Base-by-base conservation (phyloP, 2,888 invertebrate genomes). In the Tinea pellionella region DNA sequence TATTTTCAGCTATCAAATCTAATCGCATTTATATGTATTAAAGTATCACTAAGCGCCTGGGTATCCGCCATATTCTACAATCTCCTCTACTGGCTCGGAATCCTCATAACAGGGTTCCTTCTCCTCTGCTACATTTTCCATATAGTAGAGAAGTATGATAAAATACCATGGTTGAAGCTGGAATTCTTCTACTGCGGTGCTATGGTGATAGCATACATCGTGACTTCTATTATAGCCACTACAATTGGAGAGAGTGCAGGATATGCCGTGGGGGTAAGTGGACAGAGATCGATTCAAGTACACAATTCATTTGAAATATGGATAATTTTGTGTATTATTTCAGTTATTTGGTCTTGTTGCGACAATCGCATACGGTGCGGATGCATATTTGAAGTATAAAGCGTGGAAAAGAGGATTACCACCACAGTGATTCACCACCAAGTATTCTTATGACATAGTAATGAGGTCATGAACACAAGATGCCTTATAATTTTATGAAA, bases 331-430 rank as follows among this genome's bases (percentile, higher is more conserved):
- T 47, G 6, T n/a, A 15, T 15, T 47, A 47, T 62, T 90, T 32
- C 86, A 96, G 96, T 94, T 96, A 77, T 96, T 96, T 72, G 96
- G 96, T n/a, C 92, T 94, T 66, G 90, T 91, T 66, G 93, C 93
- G 0, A 94, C 95, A 90, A 81, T 92, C 59, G 90, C 90, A 0
- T 97, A 96, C 74, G 94, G 91, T 0, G 89, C 91, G 65, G 96
- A 97, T 70, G 92, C 93, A 1, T 96, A 90, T 79, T 74, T 95
- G 47, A 96, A 96, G 72, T 96, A 91, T 75, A 89, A 88, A 65
- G 92, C 89, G 0, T 89, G 92, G 67, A 89, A 87, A 69, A 79
- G 88, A 61, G 95, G 94, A 0, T 88, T 90, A 61, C 88, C 93
- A 13, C 91, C 94, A 6, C 94, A 94, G 76, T 94, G 57, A 56